Percentiles rank a stretch among this genome's conserved stretches.
Evolutionary conservation across 2,797 vertebrate genomes (phyloP).

Genomic region (Acanthornis magna): DNA sequence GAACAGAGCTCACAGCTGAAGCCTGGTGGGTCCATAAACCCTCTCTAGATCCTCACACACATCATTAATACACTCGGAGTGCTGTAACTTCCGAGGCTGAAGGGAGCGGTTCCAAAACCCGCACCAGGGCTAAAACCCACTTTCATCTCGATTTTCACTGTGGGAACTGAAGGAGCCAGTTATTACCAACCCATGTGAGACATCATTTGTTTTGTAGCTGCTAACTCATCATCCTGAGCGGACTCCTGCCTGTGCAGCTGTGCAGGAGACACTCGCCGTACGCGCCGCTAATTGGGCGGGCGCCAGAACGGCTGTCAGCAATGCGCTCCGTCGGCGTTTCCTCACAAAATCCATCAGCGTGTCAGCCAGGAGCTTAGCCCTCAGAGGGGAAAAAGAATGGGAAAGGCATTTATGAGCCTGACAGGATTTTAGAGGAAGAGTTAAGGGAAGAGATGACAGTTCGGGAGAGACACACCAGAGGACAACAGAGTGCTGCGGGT

Average conservation of each 20-base stretch:
- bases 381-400: neutral
- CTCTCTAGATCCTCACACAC: neutral
- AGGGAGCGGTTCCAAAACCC: neutral
- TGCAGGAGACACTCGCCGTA: neutral
- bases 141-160: neutral
- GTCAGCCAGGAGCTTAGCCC: neutral
- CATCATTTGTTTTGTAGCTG: neutral
- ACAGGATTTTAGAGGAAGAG: constrained; percentile 10
- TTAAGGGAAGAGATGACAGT: neutral
- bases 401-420: constrained; percentile 29
- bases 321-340: neutral
- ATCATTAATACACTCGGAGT: rapidly evolving
- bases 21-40: neutral
- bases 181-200: neutral
- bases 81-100: neutral
- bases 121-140: neutral
- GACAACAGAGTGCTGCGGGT: neutral
- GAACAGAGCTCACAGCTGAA: neutral
- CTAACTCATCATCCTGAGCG: neutral
- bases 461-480: neutral
- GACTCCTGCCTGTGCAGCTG: neutral
- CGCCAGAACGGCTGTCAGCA: neutral
- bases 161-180: neutral
- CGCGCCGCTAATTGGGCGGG: neutral
- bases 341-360: neutral